These are phyloP conservation scores for Fukomys damarensis DNA, from an alignment of 2,113 vertebrate genomes.

Conservation along the genomic window DNA sequence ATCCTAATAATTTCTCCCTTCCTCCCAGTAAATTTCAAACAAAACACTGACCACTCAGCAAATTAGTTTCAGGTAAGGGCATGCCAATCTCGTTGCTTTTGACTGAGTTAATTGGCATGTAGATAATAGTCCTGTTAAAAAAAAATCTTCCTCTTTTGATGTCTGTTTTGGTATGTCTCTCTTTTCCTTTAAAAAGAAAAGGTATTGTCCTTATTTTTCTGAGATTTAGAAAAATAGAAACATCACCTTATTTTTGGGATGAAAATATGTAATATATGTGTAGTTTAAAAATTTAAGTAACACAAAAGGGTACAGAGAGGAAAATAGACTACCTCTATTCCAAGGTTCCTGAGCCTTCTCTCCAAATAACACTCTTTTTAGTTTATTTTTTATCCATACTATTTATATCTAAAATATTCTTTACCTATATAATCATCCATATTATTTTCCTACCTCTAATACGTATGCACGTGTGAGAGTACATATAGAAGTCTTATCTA, in stretches of 20 bases:
- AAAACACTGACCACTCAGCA: neutral
- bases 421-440: neutral
- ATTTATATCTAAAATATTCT: neutral
- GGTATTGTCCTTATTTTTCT: neutral
- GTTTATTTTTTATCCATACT: neutral
- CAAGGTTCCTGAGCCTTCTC: neutral
- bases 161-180: neutral
- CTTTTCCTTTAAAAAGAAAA: neutral
- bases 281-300: conserved; percentile 27
- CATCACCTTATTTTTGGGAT: neutral
- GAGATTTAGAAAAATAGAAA: neutral
- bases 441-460: neutral
- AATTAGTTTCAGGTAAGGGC: neutral
- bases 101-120: neutral
- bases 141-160: neutral
- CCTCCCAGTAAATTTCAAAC: neutral
- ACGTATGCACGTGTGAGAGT: neutral
- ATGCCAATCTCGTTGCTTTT: neutral
- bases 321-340: neutral
- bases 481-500: neutral
- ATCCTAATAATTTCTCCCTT: neutral
- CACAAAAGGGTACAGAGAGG: neutral
- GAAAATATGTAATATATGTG: neutral
- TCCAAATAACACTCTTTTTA: neutral
- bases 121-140: neutral